Evolutionary conservation across 2,888 invertebrate species (phyloP), one percentile per base, ranked within the genome.

Genomic region (Tiliacea aurago): DNA sequence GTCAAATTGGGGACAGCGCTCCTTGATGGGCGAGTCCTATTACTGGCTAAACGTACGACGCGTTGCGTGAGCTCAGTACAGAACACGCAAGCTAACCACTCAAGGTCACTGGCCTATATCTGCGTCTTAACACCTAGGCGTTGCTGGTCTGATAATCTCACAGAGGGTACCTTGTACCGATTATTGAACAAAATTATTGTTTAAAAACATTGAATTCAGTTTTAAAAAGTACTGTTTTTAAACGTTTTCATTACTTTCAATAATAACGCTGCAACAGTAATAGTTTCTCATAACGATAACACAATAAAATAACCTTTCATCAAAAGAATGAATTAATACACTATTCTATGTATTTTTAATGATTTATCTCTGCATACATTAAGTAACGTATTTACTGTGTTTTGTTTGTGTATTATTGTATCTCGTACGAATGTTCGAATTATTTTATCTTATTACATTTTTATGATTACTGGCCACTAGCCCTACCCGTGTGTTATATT

Each of bases 231-330:
- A 13, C 18, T 18, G 43, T 65, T 49, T 45, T 15, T 11, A 63
- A 62, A 75, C 20, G 37, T 61, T 45, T 37, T 45, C 33, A 18
- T 37, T 33, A 13, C 45, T 61, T n/a, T 18, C 7, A 33, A 45
- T n/a, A 33, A 47, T 49, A 47, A 51, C 41, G 15, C 55, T 66
- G 45, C 28, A 61, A 18, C 18, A 56, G n/a, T 37, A 49, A 55
- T 23, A n/a, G 18, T 78, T 70, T 75, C 43, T 47, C 37, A 56
- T 7, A 61, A 59, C 15, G 75, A 75, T 77, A 80, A 47, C 4
- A 15, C n/a, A 69, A 77, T 65, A 77, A 69, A 64, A n/a, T n/a
- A 63, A 56, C 43, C 56, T 13, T 74, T 68, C 59, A 74, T 72
- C 6, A 41, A 67, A 55, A 11, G 62, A 62, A 73, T 76, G 63